Evolutionary conservation across 2,888 invertebrate genomes (phyloP).

Genomic region (Therioaphis trifolii): DNA sequence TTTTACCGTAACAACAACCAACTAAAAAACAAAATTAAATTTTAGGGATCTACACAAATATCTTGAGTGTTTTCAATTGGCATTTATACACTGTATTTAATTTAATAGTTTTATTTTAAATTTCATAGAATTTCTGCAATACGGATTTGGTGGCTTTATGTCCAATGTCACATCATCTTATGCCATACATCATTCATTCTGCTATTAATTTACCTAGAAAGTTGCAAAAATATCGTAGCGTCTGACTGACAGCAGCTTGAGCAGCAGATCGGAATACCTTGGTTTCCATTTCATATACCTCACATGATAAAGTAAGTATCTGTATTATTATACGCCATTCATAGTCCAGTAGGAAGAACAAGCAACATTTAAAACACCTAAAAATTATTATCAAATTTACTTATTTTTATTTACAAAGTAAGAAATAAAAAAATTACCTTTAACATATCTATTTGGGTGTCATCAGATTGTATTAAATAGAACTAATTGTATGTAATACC

Average conservation of each 20-base stretch:
- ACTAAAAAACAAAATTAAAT: too few species aligned
- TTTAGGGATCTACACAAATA: too few species aligned
- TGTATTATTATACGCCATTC: constrained; percentile 90
- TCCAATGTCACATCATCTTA: too few species aligned
- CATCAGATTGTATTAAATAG: constrained; percentile 84
- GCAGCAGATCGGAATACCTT: constrained; percentile 88
- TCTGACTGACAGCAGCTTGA: constrained; percentile 89
- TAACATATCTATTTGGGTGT: constrained; percentile 80
- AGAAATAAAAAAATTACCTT: constrained; percentile 72
- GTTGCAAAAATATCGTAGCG: constrained; percentile 85
- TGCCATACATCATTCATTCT: too few species aligned
- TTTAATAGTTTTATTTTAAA: too few species aligned
- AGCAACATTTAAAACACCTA: constrained; percentile 88
- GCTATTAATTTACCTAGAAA: constrained; percentile 75
- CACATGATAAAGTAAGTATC: constrained; percentile 85
- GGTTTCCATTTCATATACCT: constrained; percentile 84
- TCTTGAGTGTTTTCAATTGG: too few species aligned
- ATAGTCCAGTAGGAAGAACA: constrained; percentile 89
- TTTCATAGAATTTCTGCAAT: too few species aligned
- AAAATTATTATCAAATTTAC: too few species aligned
- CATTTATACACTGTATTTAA: too few species aligned
- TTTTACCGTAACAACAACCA: too few species aligned
- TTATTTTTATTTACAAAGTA: not conserved
- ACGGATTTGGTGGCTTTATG: too few species aligned
- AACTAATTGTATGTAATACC: constrained; percentile 85